Evolutionary conservation across 2,113 vertebrate genomes (phyloP).

Genomic region (Struthidea cinerea): DNA sequence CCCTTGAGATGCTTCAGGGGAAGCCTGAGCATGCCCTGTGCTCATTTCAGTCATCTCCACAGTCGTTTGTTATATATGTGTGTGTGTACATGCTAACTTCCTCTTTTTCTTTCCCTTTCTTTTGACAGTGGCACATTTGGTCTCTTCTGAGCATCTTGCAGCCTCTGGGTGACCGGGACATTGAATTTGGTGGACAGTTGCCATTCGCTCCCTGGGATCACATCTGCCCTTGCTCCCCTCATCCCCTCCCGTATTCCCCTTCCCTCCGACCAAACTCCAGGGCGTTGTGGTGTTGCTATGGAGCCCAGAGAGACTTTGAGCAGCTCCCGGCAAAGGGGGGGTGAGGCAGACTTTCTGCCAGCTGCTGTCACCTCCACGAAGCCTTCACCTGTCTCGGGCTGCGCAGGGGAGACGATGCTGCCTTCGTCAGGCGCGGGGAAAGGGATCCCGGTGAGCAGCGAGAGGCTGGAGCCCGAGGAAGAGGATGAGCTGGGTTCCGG

Average conservation of each 20-base stretch:
- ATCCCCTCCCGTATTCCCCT: neutral
- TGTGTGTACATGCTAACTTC: neutral
- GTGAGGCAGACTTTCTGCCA: constrained; percentile 80
- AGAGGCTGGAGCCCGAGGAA: constrained; percentile 82
- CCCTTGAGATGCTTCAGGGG: neutral
- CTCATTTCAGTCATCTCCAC: neutral
- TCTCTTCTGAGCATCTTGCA: constrained; percentile 60
- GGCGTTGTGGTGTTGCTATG: constrained; percentile 76
- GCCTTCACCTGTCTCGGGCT: constrained; percentile 17
- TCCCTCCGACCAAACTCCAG: constrained; percentile 50
- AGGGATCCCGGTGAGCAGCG: constrained; percentile 68
- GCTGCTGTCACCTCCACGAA: constrained; percentile 50
- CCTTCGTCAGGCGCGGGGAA: constrained; percentile 64
- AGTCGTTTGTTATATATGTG: rapidly evolving
- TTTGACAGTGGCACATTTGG: constrained; percentile 70
- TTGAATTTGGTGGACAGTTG: constrained; percentile 42
- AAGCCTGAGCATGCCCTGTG: rapidly evolving
- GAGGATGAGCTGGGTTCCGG: constrained; percentile 83
- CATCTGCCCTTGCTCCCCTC: neutral
- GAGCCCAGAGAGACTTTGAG: constrained; percentile 89
- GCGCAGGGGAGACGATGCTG: constrained; percentile 63
- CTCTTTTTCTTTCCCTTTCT: neutral
- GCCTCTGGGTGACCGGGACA: constrained; percentile 35
- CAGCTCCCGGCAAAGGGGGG: constrained; percentile 85
- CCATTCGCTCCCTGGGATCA: constrained; percentile 22